Percentiles rank a stretch among this genome's conserved stretches.
These are phyloP conservation scores for Percina caprodes DNA, from an alignment of 2,113 vertebrate species.

Conservation along the genomic window DNA sequence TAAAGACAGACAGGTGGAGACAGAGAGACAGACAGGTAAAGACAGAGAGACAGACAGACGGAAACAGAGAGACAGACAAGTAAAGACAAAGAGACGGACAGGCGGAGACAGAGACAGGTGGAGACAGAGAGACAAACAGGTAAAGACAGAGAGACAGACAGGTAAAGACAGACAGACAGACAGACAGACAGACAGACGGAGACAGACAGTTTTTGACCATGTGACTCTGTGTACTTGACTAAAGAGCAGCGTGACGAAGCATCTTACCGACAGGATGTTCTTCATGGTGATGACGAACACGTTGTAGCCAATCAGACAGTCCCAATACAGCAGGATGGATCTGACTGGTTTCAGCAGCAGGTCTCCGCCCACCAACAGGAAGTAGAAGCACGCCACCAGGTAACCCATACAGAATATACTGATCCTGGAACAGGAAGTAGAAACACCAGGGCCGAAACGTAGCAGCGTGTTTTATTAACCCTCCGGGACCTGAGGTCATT, in stretches of 20 bases:
- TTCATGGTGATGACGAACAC: slow-evolving; percentile 98
- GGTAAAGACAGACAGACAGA: no score
- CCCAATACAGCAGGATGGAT: slow-evolving; percentile 93
- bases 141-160: no score
- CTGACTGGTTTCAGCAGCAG: slow-evolving; percentile 92
- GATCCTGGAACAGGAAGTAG: slow-evolving; percentile 80
- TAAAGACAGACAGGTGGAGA: no score
- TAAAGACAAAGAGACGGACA: no score
- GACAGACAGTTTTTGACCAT: background rate
- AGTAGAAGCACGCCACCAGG: slow-evolving; percentile 96
- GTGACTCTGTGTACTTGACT: background rate
- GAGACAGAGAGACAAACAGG: no score
- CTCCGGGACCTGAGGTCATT: no score
- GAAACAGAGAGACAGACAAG: no score
- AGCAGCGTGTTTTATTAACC: no score
- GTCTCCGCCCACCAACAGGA: slow-evolving; percentile 96
- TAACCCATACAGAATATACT: slow-evolving; percentile 98
- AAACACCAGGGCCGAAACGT: background rate
- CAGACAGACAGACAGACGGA: background rate
- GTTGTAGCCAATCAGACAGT: slow-evolving; percentile 97
- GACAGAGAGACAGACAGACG: no score
- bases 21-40: no score
- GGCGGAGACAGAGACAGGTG: no score
- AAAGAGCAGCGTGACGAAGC: background rate
- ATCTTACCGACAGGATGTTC: slow-evolving; percentile 91